Evolutionary conservation across 2,113 vertebrate genomes (phyloP).

Genomic region (Neotoma lepida): DNA sequence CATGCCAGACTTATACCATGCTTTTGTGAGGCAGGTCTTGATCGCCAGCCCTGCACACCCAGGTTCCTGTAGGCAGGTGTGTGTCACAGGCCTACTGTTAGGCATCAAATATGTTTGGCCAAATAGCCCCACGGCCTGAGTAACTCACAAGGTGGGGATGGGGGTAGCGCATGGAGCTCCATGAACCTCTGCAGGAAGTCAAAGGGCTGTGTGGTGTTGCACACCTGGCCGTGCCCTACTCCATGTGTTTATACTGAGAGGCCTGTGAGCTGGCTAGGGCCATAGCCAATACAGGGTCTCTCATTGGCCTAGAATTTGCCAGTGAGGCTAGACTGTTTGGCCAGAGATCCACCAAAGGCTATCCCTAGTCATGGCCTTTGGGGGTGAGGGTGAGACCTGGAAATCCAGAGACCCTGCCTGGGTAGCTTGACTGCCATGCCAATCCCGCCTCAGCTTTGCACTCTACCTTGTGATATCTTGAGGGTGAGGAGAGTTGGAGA

Average conservation of each 20-base stretch:
- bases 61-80: neutral
- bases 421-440: neutral
- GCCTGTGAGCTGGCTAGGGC: neutral
- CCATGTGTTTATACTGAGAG: neutral
- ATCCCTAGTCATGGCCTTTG: neutral
- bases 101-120: neutral
- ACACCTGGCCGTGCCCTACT: accelerated
- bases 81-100: accelerated
- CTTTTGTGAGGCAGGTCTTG: neutral
- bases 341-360: neutral
- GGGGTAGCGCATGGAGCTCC: neutral
- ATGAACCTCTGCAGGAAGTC: neutral
- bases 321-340: neutral
- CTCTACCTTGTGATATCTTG: no score
- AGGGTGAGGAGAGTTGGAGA: neutral
- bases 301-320: neutral
- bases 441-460: no score
- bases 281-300: neutral
- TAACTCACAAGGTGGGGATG: accelerated
- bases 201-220: neutral
- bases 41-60: neutral
- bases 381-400: neutral
- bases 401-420: neutral
- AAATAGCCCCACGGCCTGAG: neutral
- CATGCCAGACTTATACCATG: neutral